Percentiles rank a stretch among this genome's conserved stretches.
Conservation (phyloP, 2,113 vertebrate genomes). For the Nannospalax galili region DNA sequence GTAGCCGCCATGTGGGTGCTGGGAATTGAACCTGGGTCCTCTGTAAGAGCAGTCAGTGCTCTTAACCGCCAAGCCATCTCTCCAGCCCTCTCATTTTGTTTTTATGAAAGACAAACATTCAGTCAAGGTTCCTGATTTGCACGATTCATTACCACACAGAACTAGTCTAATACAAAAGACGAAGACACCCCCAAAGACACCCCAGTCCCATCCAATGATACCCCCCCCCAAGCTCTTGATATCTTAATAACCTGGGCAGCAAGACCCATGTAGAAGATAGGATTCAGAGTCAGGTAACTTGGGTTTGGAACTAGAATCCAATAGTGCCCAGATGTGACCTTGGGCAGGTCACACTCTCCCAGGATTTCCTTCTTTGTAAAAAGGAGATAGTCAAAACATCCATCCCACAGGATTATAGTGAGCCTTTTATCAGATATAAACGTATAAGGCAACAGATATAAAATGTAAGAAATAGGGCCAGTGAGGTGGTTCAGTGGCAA, state of each 20-base stretch:
- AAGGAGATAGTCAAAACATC: slow-evolving; percentile 34
- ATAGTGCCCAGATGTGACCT: slow-evolving; percentile 34
- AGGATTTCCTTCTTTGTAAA: slow-evolving; percentile 39
- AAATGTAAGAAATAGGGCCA: not conserved
- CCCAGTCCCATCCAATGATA: not conserved
- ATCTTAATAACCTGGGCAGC: not conserved
- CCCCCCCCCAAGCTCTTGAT: not conserved
- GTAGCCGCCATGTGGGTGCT: too few species aligned
- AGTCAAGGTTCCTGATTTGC: slow-evolving; percentile 56
- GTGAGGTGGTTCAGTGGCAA: too few species aligned
- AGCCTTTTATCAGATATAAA: not conserved
- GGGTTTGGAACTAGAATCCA: slow-evolving; percentile 30
- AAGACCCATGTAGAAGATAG: not conserved
- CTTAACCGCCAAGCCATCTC: too few species aligned
- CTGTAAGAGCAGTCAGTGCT: too few species aligned
- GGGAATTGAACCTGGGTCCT: too few species aligned
- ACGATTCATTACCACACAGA: slow-evolving; percentile 30
- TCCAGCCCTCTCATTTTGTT: too few species aligned
- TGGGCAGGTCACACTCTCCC: slow-evolving; percentile 33
- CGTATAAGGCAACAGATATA: not conserved
- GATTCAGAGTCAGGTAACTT: not conserved
- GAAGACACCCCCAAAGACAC: not conserved
- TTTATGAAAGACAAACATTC: slow-evolving; percentile 67
- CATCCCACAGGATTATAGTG: not conserved
- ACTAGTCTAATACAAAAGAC: slow-evolving; percentile 30